These are phyloP conservation scores for Acanthosepion esculentum DNA, from an alignment of 2,888 invertebrate genomes.

Conservation along the genomic window DNA sequence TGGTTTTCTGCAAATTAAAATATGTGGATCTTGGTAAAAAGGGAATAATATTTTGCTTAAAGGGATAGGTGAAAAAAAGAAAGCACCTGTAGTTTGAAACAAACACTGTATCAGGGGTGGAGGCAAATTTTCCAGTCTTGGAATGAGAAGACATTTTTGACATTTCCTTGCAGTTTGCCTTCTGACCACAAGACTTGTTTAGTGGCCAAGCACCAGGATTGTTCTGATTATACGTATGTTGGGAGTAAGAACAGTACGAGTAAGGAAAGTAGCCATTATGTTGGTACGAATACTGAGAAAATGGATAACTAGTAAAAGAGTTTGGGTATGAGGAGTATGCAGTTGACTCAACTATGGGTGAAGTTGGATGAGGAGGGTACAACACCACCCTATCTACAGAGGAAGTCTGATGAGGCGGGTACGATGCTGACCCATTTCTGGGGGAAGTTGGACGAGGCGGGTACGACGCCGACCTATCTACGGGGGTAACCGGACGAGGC, in stretches of 20 bases:
- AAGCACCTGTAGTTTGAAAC: constrained; percentile 14
- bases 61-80: neutral
- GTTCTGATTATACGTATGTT: neutral
- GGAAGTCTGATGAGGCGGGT: neutral
- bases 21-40: neutral
- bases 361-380: neutral
- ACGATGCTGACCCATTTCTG: neutral
- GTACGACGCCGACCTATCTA: neutral
- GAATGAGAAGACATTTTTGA: neutral
- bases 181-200: neutral
- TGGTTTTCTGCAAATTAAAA: neutral
- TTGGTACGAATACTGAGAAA: neutral
- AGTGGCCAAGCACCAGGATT: neutral
- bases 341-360: neutral
- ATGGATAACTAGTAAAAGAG: neutral
- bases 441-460: neutral
- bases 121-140: constrained; percentile 41
- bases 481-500: neutral
- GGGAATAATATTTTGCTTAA: neutral
- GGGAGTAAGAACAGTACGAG: neutral
- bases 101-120: constrained; percentile 36
- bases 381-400: neutral
- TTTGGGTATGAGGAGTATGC: neutral
- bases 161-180: neutral
- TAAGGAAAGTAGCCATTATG: neutral